Conservation (phyloP, 2,113 vertebrate species). For the Pandion haliaetus region DNA sequence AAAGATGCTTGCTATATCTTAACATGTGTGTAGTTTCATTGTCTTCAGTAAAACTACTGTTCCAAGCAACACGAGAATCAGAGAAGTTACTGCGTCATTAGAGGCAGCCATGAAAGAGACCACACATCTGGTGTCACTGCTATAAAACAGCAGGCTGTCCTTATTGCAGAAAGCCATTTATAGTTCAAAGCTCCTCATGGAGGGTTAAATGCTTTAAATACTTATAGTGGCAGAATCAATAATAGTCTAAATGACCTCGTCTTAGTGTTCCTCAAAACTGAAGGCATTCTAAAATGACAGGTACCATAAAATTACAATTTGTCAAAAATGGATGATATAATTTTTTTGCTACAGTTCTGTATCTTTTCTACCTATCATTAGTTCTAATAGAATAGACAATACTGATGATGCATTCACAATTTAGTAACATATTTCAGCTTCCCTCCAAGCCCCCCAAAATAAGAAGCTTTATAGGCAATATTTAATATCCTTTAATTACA, state of each 20-base stretch:
- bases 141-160: slow-evolving; percentile 9
- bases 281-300: slow-evolving; percentile 25
- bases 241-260: slow-evolving; percentile 37
- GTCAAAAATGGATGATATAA: not conserved
- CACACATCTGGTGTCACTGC: slow-evolving; percentile 12
- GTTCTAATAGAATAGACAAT: slow-evolving; percentile 23
- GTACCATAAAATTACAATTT: slow-evolving; percentile 11
- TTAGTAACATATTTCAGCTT: not conserved
- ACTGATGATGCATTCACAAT: not conserved
- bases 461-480: not conserved
- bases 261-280: not conserved
- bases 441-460: not conserved
- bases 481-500: slow-evolving; percentile 3
- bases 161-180: slow-evolving; percentile 45
- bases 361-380: slow-evolving; percentile 33
- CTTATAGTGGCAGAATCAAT: slow-evolving; percentile 32
- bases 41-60: not conserved
- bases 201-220: slow-evolving; percentile 57
- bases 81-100: not conserved
- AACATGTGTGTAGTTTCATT: not conserved
- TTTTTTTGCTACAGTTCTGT: not conserved
- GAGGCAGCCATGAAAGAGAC: not conserved
- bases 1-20: not conserved
- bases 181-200: slow-evolving; percentile 51
- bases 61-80: not conserved